Conservation (phyloP, 2,797 vertebrate genomes). For the Clarias fuscus region DNA sequence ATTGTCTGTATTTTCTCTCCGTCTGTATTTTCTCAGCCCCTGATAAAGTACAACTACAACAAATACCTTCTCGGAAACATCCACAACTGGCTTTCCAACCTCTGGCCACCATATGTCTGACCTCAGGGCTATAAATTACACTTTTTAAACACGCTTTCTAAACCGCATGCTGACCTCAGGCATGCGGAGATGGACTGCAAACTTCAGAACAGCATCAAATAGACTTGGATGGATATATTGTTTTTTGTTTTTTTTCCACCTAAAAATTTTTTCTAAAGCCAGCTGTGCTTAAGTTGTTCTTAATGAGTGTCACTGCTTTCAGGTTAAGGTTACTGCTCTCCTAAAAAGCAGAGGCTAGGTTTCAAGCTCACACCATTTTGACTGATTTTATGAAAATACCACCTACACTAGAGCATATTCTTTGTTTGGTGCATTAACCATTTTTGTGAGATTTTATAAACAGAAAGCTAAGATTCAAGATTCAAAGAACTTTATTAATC, state of each 20-base stretch:
- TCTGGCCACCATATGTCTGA: slow-evolving; percentile 53
- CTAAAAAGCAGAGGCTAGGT: neutral
- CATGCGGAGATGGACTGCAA: slow-evolving; percentile 22
- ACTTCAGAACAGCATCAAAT: slow-evolving; percentile 51
- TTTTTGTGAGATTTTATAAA: slow-evolving; percentile 26
- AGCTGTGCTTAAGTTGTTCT: neutral
- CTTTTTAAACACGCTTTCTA: slow-evolving; percentile 30
- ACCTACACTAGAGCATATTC: slow-evolving; percentile 12
- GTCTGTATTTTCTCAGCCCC: slow-evolving; percentile 55
- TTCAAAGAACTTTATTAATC: no score
- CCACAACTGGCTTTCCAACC: slow-evolving; percentile 49
- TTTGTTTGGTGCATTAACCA: slow-evolving; percentile 56
- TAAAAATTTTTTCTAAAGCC: neutral
- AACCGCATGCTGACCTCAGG: slow-evolving; percentile 10
- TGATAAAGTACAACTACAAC: slow-evolving; percentile 55
- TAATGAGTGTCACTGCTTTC: neutral
- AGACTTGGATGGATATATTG: neutral
- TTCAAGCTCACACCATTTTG: slow-evolving; percentile 23
- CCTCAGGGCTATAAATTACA: slow-evolving; percentile 47
- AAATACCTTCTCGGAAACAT: slow-evolving; percentile 38
- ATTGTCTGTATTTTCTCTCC: slow-evolving; percentile 20
- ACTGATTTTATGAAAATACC: slow-evolving; percentile 47
- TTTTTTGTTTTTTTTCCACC: no score
- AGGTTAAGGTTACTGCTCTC: neutral
- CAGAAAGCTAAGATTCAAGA: neutral